Evolutionary conservation across 92 coral and sea anemone genomes (phyloP), one percentile per base, ranked within the genome.

Genomic region (Palythoa caribaeorum): DNA sequence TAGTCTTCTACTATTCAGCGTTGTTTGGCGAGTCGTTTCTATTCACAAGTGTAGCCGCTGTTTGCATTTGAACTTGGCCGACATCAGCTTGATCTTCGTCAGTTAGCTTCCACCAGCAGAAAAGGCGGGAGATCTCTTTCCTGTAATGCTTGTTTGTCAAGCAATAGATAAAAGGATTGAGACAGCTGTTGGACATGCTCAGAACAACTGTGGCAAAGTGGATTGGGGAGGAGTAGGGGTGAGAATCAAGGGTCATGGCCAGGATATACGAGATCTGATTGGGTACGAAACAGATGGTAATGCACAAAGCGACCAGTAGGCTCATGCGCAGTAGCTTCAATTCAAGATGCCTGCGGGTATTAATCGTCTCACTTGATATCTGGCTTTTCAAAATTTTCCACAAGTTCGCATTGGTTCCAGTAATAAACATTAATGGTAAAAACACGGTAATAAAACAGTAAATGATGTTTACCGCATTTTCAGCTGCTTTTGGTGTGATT

Each of bases 211-310:
- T 79, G 73, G 84, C 71, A 37, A 59, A 57, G 36, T 79, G 73
- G 3, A 79, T n/a, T 38, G 84, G 84, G 4, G 84, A 79, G n/a
- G 52, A 62, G 73, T 79, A 79, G 37, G 84, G 84, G 10, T 79
- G 52, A 3, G 84, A 79, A 1, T 79, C 84, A 20, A 79, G 84
- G 9, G 84, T 79, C 84, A 79, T 79, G 36, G 84, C 84, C 71
- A 79, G 37, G 16, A 79, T 79, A 14, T 59, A 79, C 37, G 84
- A 79, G 52, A 79, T 79, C 72, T 79, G 84, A 17, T 79, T 79
- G 84, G 84, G 73, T 6, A 79, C 72, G 37, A 79, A 79, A 35
- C 84, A 79, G 73, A 59, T 62, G 71, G 53, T 55, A 17, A 79
- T n/a, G 9, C 54, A 79, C 52, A 39, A 16, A 38, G 84, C 84